A percentile compares a stretch with the other conserved stretches of the same genome.
Conservation (phyloP, 1,140 invertebrate species). For the Tigriopus japonicus region DNA sequence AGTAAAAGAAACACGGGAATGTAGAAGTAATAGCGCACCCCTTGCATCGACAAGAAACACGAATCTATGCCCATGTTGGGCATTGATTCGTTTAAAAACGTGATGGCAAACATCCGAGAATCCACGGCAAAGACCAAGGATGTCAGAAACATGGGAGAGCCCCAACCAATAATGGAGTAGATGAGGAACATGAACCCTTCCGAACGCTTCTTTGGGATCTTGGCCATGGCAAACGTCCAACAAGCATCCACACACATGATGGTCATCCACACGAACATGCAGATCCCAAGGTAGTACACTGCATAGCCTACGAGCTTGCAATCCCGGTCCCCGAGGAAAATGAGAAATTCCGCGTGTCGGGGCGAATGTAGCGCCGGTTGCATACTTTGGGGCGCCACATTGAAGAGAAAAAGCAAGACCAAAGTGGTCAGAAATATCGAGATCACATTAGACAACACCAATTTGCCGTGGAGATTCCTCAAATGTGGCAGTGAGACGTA, state of each 20-base stretch:
- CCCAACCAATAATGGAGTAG: neutral
- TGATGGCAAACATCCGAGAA: neutral
- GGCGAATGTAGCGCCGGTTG: neutral
- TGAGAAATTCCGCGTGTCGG: neutral
- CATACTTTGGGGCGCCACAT: neutral
- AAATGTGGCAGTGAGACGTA: conserved; percentile 3
- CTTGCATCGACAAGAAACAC: conserved; percentile 5
- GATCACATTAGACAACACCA: conserved; percentile 4
- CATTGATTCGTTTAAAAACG: neutral
- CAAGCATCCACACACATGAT: conserved; percentile 13
- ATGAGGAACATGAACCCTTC: neutral
- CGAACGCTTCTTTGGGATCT: neutral
- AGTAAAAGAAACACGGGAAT: conserved; percentile 5
- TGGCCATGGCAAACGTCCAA: conserved; percentile 9
- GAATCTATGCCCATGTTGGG: neutral
- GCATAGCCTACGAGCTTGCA: conserved; percentile 2
- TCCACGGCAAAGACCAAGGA: neutral
- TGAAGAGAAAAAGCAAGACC: conserved; percentile 1
- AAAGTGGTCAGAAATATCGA: conserved; percentile 3
- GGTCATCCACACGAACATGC: conserved; percentile 12
- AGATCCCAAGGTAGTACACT: conserved; percentile 1
- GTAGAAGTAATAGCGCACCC: neutral
- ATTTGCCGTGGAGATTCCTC: conserved; percentile 12
- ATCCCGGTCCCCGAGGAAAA: neutral
- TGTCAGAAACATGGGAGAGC: neutral